Base-by-base conservation (phyloP, 2,113 vertebrate genomes). In the Calidris pygmaea region DNA sequence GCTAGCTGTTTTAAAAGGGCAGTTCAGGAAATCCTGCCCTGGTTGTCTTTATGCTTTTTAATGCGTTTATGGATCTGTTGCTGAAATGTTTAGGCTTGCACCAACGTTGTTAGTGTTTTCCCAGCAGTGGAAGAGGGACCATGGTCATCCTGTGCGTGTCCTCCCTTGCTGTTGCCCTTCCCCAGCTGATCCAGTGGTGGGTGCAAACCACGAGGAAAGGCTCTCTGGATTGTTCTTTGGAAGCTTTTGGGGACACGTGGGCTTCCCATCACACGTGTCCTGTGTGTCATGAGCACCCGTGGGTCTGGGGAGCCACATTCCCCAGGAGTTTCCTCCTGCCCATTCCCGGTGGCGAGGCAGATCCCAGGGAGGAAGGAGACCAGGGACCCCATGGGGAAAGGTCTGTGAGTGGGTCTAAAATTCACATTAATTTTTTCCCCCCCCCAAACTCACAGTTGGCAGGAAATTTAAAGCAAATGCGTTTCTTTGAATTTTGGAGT, bases 271-370 rank as follows among this genome's bases (percentile, higher is more conserved):
- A 2, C 67, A 3, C 4, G 3, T 6, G 27, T 52, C 48, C 45
- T 20, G n/a, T 26, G 53, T n/a, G 1, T 15, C 8, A 0, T 0
- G 23, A 59, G 76, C 43, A 52, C 21, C 37, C 8, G 22, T 5
- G 18, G 58, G 22, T 29, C 9, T 66, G 50, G 39, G 48, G 52
- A 43, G 20, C 32, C 1, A 0, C 1, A 0, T 43, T 75, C 48
- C 34, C 56, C 29, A 5, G 47, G 34, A 39, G 35, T 12, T 75
- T 21, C 75, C 14, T 75, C 24, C 43, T 70, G 68, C 29, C 14
- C 1, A 0, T 27, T 8, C 53, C 23, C 1, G 1, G 30, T 5
- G 6, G 17, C 0, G 1, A 23, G 34, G 18, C 24, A 47, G 66
- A 21, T 60, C 12, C 41, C n/a, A 30, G 18, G 52, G 45, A 48